phyloP scores from a whole-genome alignment of 2,797 vertebrate species.

The Sebastes miniatus region DNA sequence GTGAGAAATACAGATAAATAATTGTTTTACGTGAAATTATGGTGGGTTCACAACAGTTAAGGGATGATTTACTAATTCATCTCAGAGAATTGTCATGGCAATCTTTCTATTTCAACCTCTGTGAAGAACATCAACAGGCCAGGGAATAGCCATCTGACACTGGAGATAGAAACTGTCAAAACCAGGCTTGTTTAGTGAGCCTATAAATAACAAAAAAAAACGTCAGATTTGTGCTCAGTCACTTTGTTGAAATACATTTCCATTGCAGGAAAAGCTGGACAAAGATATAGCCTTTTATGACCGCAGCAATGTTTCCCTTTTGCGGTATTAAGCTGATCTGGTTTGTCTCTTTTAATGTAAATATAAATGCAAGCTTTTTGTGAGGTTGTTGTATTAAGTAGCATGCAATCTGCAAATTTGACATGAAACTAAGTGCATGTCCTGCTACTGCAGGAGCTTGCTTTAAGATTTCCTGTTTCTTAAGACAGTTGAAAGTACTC shows the following conservation, averaged over 20 bases:
- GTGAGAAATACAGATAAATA: neutral
- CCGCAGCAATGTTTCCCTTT: neutral
- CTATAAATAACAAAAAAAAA: slow-evolving; percentile 27
- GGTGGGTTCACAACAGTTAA: neutral
- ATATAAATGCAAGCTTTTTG: neutral
- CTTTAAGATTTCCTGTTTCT: neutral
- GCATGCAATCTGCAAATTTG: neutral
- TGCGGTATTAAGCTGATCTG: neutral
- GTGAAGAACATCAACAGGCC: slow-evolving; percentile 22
- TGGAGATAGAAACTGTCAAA: slow-evolving; percentile 35
- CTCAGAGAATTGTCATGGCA: slow-evolving; percentile 1
- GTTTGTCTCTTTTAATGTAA: neutral
- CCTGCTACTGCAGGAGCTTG: neutral
- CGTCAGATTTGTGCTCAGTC: slow-evolving; percentile 6
- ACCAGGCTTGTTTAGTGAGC: neutral
- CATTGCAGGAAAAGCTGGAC: neutral
- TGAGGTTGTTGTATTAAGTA: neutral
- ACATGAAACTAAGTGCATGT: neutral
- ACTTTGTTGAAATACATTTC: slow-evolving; percentile 7
- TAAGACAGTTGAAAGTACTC: neutral
- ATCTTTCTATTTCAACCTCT: slow-evolving; percentile 19
- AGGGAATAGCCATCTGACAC: slow-evolving; percentile 12
- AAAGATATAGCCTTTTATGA: neutral
- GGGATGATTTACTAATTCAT: slow-evolving; percentile 15
- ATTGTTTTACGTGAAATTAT: slow-evolving; percentile 3